Evolutionary conservation across 2,888 invertebrate species (phyloP), one percentile per base, ranked within the genome.

Genomic region (Synergus gifuensis): DNA sequence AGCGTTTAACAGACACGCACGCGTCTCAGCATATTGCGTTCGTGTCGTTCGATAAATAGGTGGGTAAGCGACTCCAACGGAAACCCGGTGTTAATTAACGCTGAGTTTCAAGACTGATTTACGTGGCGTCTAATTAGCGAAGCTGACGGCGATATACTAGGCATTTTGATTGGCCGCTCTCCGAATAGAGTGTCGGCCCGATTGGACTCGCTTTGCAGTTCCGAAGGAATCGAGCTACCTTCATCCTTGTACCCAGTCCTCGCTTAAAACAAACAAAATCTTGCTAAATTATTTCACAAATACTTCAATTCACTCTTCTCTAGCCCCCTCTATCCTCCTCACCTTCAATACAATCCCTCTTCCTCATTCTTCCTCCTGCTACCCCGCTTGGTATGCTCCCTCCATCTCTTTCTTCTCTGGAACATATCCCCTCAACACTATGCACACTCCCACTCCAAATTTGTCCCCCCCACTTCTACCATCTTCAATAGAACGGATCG

Each of bases 111-210:
- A 90, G 90, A 90, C 91, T 91, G 91, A 91, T 91, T 91, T 91
- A 91, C 91, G 91, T 91, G 91, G 91, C 91, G 91, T 91, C 91
- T 91, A 91, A 91, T 91, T 91, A 91, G 91, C 90, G 88, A 86
- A 88, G 88, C 90, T 91, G 91, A 90, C 90, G 90, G 89, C 90
- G 90, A 90, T 91, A 90, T 88, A 89, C 89, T 90, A 90, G 90
- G 91, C 90, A 91, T 91, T 91, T 91, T 91, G 91, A 91, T 91
- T 91, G 91, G 91, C 89, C 86, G 85, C 85, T 83, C 86, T 84
- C 86, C 87, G 88, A 88, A 88, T 88, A 87, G 87, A 86, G 86
- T 85, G 85, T 86, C 83, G 28, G 85, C 82, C 84, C 85, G 85
- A 88, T 89, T 87, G 89, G 89, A 87, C 88, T 89, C 88, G 87